These are phyloP conservation scores for Drosophila sp. DNA, from an alignment of 1,140 invertebrate genomes.

Conservation along the genomic window DNA sequence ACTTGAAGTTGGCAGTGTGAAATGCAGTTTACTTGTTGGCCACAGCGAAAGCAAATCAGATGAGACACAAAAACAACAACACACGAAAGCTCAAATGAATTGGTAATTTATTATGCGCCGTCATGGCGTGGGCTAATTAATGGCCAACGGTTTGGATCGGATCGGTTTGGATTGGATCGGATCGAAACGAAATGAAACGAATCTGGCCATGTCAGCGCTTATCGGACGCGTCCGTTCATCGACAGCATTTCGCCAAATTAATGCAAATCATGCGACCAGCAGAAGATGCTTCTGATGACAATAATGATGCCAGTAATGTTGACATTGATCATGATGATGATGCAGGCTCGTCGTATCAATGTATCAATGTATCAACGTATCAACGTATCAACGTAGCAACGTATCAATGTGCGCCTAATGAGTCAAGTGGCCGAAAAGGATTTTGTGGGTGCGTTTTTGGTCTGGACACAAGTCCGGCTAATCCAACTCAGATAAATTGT, in stretches of 20 bases:
- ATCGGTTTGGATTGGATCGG: too few relatives aligned
- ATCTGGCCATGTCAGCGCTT: constrained; percentile 77
- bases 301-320: constrained; percentile 32
- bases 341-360: constrained; percentile 14
- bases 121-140: constrained; percentile 80
- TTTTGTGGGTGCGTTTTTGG: constrained; percentile 71
- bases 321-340: constrained; percentile 10
- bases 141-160: constrained; percentile 66
- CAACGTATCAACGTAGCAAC: constrained; percentile 65
- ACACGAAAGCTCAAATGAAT: constrained; percentile 71
- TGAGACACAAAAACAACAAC: constrained; percentile 41
- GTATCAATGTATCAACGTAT: constrained; percentile 70
- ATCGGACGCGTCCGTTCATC: constrained; percentile 72
- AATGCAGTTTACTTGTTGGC: constrained; percentile 53
- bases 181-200: too few relatives aligned
- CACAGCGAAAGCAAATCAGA: constrained; percentile 39
- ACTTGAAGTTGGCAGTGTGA: constrained; percentile 10
- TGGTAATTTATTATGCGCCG: constrained; percentile 78
- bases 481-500: constrained; percentile 78
- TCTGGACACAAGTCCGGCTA: constrained; percentile 48
- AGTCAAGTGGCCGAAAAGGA: constrained; percentile 80
- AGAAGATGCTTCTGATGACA: constrained; percentile 58
- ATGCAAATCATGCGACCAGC: constrained; percentile 77
- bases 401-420: constrained; percentile 77
- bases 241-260: constrained; percentile 81